phyloP scores from a whole-genome alignment of 2,113 vertebrate species.

The Erythrolamprus reginae region DNA sequence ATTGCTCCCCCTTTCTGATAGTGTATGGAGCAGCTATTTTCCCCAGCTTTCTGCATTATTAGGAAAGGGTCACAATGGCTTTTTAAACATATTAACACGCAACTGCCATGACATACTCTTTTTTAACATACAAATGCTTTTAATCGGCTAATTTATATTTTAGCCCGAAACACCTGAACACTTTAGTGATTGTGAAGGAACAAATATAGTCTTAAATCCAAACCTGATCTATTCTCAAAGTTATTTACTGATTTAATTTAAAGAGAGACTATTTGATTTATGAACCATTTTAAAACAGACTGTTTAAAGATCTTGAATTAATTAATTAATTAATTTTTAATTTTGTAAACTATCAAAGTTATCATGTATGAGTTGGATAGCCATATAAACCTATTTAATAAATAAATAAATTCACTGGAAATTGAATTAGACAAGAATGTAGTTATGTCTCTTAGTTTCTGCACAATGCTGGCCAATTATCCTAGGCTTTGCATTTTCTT shows the following conservation, averaged over 20 bases:
- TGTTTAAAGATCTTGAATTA: neutral
- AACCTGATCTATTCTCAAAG: neutral
- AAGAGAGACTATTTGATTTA: neutral
- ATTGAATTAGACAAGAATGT: neutral
- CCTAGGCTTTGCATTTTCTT: neutral
- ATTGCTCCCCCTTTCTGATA: slow-evolving; percentile 24
- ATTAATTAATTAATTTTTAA: no score
- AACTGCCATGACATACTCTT: slow-evolving; percentile 2
- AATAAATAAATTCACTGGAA: neutral
- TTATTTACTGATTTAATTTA: neutral
- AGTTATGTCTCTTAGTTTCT: neutral
- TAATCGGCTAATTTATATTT: neutral
- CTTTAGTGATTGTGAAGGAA: neutral
- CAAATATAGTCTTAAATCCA: neutral
- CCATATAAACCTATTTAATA: no score
- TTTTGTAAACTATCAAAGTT: no score
- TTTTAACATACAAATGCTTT: slow-evolving; percentile 2
- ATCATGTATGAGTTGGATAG: no score
- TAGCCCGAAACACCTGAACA: neutral
- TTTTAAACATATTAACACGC: neutral
- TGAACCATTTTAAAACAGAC: neutral
- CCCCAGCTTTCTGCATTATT: neutral
- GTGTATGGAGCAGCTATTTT: slow-evolving; percentile 22
- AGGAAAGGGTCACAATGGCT: neutral
- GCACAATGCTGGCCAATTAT: neutral